Conservation (phyloP, 1,140 invertebrate species). For the Dendrolimus kikuchii region DNA sequence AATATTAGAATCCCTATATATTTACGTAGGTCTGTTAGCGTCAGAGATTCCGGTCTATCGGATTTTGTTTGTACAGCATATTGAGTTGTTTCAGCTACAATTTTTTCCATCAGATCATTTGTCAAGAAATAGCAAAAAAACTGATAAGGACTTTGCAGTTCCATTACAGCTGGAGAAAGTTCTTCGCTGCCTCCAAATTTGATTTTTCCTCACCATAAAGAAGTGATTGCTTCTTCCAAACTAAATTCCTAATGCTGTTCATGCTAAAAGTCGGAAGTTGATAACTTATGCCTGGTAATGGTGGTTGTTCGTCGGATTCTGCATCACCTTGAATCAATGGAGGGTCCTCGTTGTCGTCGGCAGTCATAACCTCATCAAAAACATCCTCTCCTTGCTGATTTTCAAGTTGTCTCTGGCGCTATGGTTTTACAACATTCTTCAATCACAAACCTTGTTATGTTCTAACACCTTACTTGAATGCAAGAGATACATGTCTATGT, state of each 20-base stretch:
- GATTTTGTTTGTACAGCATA: slow-evolving; percentile 16
- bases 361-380: too few relatives aligned
- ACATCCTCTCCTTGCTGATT: too few relatives aligned
- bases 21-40: slow-evolving; percentile 16
- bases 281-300: slow-evolving; percentile 5
- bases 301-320: slow-evolving; percentile 6
- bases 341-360: too few relatives aligned
- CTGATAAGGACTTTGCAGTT: slow-evolving; percentile 10
- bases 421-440: too few relatives aligned
- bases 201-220: slow-evolving; percentile 11
- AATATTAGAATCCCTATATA: slow-evolving; percentile 19
- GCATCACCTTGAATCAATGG: slow-evolving; percentile 11
- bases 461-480: too few relatives aligned
- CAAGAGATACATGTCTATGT: too few relatives aligned
- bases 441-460: too few relatives aligned
- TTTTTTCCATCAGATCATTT: slow-evolving; percentile 11
- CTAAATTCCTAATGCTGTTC: slow-evolving; percentile 10
- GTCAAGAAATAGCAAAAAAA: slow-evolving; percentile 10
- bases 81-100: slow-evolving; percentile 7
- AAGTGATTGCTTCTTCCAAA: slow-evolving; percentile 14
- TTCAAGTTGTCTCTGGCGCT: too few relatives aligned
- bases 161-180: slow-evolving; percentile 8
- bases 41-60: slow-evolving; percentile 12
- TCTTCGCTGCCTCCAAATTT: slow-evolving; percentile 10
- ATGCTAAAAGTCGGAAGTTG: slow-evolving; percentile 10